phyloP scores from a whole-genome alignment of 1,140 invertebrate genomes.

The Lasaia peninsularis region DNA sequence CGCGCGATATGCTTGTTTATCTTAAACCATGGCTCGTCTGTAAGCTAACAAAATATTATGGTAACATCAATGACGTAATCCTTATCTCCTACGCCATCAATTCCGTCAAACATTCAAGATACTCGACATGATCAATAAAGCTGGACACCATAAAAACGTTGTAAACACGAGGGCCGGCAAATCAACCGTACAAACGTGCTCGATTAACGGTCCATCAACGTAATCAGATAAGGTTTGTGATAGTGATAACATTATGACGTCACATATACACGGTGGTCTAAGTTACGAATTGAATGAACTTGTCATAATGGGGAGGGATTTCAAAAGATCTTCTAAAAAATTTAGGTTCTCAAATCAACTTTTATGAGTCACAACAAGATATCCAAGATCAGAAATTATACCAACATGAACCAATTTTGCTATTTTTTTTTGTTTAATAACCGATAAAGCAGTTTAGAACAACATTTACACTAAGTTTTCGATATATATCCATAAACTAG shows the following conservation, averaged over 20 bases:
- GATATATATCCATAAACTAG: too few relatives aligned
- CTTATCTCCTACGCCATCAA: conserved; percentile 1
- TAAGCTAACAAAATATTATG: neutral
- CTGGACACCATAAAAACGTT: conserved; percentile 10
- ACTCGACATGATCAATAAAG: conserved; percentile 4
- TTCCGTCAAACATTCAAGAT: conserved; percentile 1
- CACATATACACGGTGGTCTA: conserved; percentile 19
- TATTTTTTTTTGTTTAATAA: too few relatives aligned
- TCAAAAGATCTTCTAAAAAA: too few relatives aligned
- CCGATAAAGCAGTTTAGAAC: too few relatives aligned
- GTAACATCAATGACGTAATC: neutral
- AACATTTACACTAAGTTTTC: too few relatives aligned
- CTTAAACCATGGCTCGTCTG: too few relatives aligned
- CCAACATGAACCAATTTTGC: too few relatives aligned
- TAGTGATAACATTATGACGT: conserved; percentile 46
- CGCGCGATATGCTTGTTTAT: too few relatives aligned
- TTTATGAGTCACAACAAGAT: too few relatives aligned
- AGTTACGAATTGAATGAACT: neutral
- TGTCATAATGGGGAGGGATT: neutral
- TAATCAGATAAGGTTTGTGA: conserved; percentile 43
- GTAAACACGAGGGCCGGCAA: conserved; percentile 16
- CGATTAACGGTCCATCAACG: conserved; percentile 62
- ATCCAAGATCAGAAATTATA: too few relatives aligned
- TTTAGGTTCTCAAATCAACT: too few relatives aligned
- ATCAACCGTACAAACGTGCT: conserved; percentile 49